Percentiles rank a stretch among this genome's conserved stretches.
Evolutionary conservation across 2,113 vertebrate species (phyloP).

Genomic region (Gobio gobio): DNA sequence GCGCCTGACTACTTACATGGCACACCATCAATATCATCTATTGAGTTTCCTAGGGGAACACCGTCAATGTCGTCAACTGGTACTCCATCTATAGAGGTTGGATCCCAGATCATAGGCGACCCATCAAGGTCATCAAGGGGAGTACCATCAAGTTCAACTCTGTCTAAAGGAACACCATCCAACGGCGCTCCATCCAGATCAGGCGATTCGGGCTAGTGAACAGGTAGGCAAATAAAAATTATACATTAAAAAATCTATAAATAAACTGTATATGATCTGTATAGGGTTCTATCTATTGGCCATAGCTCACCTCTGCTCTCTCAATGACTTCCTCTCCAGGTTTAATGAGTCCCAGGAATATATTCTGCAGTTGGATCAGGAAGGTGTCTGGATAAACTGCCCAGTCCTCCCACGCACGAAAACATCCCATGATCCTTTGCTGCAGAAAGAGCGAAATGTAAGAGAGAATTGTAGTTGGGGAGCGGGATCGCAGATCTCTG

Average conservation of each 20-base stretch:
- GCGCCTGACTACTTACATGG: slow-evolving; percentile 70
- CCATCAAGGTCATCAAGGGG: slow-evolving; percentile 77
- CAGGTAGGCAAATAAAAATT: not conserved
- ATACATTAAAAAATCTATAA: not conserved
- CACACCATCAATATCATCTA: slow-evolving; percentile 81
- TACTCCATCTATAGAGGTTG: slow-evolving; percentile 73
- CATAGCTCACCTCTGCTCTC: slow-evolving; percentile 64
- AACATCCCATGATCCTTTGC: slow-evolving; percentile 82
- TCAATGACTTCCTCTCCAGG: slow-evolving; percentile 70
- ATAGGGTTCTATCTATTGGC: not conserved
- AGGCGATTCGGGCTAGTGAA: slow-evolving; percentile 56
- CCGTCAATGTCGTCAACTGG: slow-evolving; percentile 80
- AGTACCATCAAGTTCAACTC: slow-evolving; percentile 62
- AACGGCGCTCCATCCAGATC: slow-evolving; percentile 69
- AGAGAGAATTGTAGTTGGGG: not conserved
- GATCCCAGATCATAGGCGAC: slow-evolving; percentile 78
- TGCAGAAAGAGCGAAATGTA: slow-evolving; percentile 52
- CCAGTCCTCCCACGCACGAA: slow-evolving; percentile 84
- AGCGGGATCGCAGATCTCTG: not conserved
- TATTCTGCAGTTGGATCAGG: slow-evolving; percentile 81
- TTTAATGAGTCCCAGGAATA: slow-evolving; percentile 79
- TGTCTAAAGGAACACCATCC: slow-evolving; percentile 62
- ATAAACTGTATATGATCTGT: too few relatives aligned
- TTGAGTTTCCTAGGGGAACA: slow-evolving; percentile 69
- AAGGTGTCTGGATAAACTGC: slow-evolving; percentile 81